A percentile compares a stretch with the other conserved stretches of the same genome.
Evolutionary conservation across 2,797 vertebrate species (phyloP).

Genomic region (Oreortyx pictus): DNA sequence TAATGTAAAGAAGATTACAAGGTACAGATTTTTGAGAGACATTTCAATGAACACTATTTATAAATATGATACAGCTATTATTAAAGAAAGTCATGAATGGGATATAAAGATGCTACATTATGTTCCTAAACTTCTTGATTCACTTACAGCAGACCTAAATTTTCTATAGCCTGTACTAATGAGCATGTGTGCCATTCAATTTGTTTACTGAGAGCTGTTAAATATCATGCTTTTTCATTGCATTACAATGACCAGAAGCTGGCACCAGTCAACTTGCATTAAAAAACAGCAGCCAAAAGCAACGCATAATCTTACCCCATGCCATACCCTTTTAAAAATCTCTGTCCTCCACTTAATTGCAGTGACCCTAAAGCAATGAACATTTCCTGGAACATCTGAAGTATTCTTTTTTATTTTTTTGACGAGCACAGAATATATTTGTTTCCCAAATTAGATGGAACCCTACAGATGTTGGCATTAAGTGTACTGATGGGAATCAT

Average conservation of each 20-base stretch:
- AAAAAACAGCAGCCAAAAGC: background rate
- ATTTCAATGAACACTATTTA: background rate
- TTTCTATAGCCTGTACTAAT: background rate
- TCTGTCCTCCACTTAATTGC: slow-evolving; percentile 10
- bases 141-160: background rate
- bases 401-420: slow-evolving; percentile 38
- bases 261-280: background rate
- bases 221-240: background rate
- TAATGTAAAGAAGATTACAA: background rate
- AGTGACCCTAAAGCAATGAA: slow-evolving; percentile 38
- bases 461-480: slow-evolving; percentile 74
- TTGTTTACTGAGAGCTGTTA: background rate
- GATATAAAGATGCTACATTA: background rate
- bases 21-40: background rate
- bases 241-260: background rate
- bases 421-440: slow-evolving; percentile 34
- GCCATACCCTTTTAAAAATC: background rate
- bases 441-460: slow-evolving; percentile 71
- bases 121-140: background rate
- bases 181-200: background rate
- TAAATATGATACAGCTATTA: background rate
- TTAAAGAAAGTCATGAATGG: background rate
- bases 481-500: slow-evolving; percentile 72
- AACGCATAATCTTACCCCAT: accelerated
- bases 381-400: slow-evolving; percentile 40